A percentile compares a stretch with the other conserved stretches of the same genome.
phyloP scores from a whole-genome alignment of 2,113 vertebrate genomes.

The Psophia crepitans region DNA sequence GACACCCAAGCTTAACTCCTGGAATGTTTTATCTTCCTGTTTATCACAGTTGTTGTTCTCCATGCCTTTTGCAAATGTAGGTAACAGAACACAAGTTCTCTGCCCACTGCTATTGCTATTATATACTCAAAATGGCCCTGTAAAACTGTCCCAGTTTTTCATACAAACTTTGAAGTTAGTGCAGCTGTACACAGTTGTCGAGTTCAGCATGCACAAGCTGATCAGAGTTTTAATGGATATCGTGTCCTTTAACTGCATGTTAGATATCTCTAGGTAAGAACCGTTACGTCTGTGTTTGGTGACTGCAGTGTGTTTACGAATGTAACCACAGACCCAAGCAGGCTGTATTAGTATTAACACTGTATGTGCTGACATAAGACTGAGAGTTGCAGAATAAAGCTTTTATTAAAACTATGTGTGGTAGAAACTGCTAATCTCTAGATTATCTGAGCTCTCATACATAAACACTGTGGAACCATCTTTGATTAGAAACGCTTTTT shows the following conservation, averaged over 20 bases:
- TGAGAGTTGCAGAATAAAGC: not conserved
- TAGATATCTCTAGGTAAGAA: not conserved
- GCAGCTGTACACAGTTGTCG: not conserved
- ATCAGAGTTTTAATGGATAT: not conserved
- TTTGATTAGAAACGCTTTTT: not conserved
- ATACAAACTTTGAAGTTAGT: not conserved
- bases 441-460: not conserved
- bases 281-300: not conserved
- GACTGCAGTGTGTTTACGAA: not conserved
- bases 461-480: not conserved
- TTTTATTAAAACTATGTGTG: not conserved
- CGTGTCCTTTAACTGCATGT: not conserved
- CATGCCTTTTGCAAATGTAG: not conserved
- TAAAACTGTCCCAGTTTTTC: not conserved
- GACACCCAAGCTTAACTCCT: not conserved
- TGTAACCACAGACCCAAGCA: not conserved
- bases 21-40: not conserved
- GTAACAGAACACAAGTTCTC: not conserved
- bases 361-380: fast-evolving
- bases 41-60: not conserved
- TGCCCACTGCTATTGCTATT: not conserved
- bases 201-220: not conserved
- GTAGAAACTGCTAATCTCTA: not conserved
- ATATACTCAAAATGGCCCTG: not conserved
- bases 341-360: not conserved